Conservation (phyloP, 1,140 invertebrate genomes). For the Cydia fagiglandana region DNA sequence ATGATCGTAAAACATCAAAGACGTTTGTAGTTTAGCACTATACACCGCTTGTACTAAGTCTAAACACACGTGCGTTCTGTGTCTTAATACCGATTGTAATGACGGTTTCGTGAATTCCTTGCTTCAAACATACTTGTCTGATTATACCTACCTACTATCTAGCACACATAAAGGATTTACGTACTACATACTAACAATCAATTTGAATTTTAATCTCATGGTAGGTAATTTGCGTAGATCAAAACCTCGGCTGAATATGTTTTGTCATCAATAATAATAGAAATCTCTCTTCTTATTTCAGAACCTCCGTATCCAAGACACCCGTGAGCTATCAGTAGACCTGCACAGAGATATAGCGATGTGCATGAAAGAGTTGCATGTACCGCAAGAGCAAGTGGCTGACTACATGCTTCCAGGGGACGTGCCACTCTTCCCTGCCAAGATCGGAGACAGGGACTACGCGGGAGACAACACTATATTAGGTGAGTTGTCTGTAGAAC, state of each 20-base stretch:
- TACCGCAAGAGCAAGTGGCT: conserved; percentile 71
- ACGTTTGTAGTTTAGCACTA: background rate
- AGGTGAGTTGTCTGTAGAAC: conserved; percentile 81
- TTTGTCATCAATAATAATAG: background rate
- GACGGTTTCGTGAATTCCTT: background rate
- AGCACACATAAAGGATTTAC: no score
- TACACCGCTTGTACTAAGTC: background rate
- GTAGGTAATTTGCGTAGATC: background rate
- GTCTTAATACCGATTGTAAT: background rate
- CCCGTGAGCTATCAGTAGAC: conserved; percentile 84
- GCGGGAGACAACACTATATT: conserved; percentile 82
- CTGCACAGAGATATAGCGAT: conserved; percentile 86
- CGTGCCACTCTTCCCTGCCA: conserved; percentile 81
- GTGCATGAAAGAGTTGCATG: conserved; percentile 71
- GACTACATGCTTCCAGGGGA: conserved; percentile 78
- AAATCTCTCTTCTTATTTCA: conserved; percentile 59
- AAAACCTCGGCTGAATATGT: background rate
- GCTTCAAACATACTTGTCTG: background rate
- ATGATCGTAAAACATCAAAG: conserved; percentile 5
- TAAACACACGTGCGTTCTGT: background rate
- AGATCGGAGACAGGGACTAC: conserved; percentile 77
- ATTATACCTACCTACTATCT: background rate
- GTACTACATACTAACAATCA: no score
- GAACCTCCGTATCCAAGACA: conserved; percentile 86
- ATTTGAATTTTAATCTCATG: no score